A percentile compares a stretch with the other conserved stretches of the same genome.
These are phyloP conservation scores for Oligia fasciuncula DNA, from an alignment of 2,888 invertebrate species.

Conservation along the genomic window DNA sequence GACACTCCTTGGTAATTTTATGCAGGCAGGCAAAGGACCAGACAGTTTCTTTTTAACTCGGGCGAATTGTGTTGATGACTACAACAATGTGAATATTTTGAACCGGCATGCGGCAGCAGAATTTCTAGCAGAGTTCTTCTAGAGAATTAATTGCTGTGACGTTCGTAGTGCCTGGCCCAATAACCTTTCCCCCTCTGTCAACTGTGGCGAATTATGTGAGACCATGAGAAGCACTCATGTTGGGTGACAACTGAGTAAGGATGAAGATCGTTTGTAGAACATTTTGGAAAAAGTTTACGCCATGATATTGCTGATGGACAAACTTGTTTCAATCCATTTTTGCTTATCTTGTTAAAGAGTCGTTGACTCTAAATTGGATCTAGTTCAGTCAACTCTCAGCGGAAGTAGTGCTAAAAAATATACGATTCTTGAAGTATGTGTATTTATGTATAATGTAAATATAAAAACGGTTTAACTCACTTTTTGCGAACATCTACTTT, in stretches of 20 bases:
- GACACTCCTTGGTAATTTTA: background rate
- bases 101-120: background rate
- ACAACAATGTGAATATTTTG: background rate
- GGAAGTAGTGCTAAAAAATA: conserved; percentile 40
- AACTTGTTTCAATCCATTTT: conserved; percentile 33
- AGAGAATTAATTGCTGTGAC: conserved; percentile 42
- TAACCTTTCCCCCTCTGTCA: conserved; percentile 46
- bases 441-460: background rate
- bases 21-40: background rate
- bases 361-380: conserved; percentile 35
- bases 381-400: conserved; percentile 36
- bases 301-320: conserved; percentile 6
- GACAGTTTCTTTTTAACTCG: background rate
- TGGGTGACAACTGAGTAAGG: background rate
- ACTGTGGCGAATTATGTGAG: conserved; percentile 16
- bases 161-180: conserved; percentile 4
- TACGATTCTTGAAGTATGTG: conserved; percentile 8
- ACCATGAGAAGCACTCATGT: conserved; percentile 14
- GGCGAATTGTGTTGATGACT: background rate
- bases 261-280: conserved; percentile 6
- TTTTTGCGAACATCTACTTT: conserved; percentile 38
- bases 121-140: conserved; percentile 18
- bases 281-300: background rate
- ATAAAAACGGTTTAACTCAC: conserved; percentile 35
- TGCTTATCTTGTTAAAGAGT: conserved; percentile 39